Evolutionary conservation across 35 echinoderm and acorn worm species (phyloP), one percentile per base, ranked within the genome.

Genomic region (Ophioderma brevispina): DNA sequence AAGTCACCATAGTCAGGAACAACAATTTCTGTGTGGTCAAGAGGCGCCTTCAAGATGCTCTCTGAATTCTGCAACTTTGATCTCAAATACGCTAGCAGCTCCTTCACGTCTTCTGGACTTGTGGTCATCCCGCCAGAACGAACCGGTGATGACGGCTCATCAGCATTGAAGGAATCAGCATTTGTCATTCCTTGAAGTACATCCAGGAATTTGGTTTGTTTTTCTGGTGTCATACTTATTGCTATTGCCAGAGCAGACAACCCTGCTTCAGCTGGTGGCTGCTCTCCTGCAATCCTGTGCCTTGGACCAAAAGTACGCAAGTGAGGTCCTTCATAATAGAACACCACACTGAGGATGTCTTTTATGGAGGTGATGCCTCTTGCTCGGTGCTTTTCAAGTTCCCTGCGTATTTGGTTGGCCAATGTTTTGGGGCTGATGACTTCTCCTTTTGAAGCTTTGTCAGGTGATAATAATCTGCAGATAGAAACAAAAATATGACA

Each of bases 321-420:
- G 1, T 92, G 86, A 10, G 92, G 96, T 37, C 96, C 96, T 41
- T 92, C 78, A 56, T 94, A 94, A 77, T 94, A 94, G 35, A 98
- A 89, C 70, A 49, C 76, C 34, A 98, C 76, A 33, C 92, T 86
- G 23, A 56, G 81, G 77, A 94, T 90, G 63, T 89, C 81, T 0
- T 78, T 40, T 17, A 98, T 82, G 40, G 55, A 46, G 8, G 78
- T 63, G n/a, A 92, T 85, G 21, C 86, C 89, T 49, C 82, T 84
- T 0, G 78, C 85, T 37, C 83, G 80, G 32, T 98, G 92, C 13
- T 92, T 80, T 56, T 85, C 89, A 37, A 98, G 46, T 59, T 98
- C 96, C 35, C 94, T 92, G 79, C 94, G 92, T 31, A 98, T 82
- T 64, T 87, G 87, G 80, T 94, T 89, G 0, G 92, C 92, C 25